Evolutionary conservation across 2,797 vertebrate species (phyloP), one percentile per base, ranked within the genome.

Genomic region (Poliocrania exsul): DNA sequence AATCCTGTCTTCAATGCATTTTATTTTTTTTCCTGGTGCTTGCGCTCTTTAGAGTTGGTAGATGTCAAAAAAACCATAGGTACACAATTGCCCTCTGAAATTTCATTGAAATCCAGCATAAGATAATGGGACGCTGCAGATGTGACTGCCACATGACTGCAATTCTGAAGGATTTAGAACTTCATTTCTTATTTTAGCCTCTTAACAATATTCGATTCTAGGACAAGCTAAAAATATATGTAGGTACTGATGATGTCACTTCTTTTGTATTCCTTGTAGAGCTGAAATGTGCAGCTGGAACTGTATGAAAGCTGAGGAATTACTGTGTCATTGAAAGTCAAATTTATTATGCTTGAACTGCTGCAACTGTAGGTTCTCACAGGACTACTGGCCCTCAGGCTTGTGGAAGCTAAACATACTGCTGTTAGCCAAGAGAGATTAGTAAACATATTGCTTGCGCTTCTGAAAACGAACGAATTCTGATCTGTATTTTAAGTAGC

Each of bases 391-490:
- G 85, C 82, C 93, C 95, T 83, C 77, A 88, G 86, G 88, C 92
- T 93, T 93, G 83, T 72, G 64, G 86, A 96, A 94, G 70, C 13
- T 26, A 67, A 84, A 70, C 77, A 81, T 46, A 65, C 40, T 91
- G 74, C 47, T 87, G 58, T 44, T 90, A 91, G 88, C 67, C 90
- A 95, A 61, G 57, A 88, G 74, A 95, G 80, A 94, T 94, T 95
- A 91, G 88, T 79, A 91, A 93, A 92, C 92, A 91, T 95, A 93
- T 92, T 96, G 92, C 75, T 91, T 75, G 44, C 75, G 64, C 80
- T 92, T 96, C 86, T 96, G 60, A 94, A 95, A 94, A 47, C 23
- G 88, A 93, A 88, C 38, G 29, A 71, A 56, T 80, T 95, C 93
- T 89, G 69, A 80, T 92, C 54, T 85, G 82, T 96, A 82, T 95